Base-by-base conservation (phyloP, 1,140 invertebrate genomes). In the Sitophilus oryzae region DNA sequence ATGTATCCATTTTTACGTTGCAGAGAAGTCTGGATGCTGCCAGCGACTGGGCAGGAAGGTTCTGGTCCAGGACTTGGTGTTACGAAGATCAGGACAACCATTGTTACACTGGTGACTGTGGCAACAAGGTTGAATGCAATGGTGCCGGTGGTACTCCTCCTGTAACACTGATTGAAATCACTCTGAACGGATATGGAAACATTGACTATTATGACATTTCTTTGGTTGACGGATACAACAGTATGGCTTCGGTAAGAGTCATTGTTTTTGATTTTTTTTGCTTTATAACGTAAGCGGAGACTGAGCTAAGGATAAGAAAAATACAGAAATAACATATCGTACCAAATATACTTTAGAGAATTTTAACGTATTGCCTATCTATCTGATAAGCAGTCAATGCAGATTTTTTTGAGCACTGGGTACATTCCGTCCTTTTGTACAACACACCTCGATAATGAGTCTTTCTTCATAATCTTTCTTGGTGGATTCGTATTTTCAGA, bases 31-130 rank as follows among this genome's bases (percentile, higher is more conserved):
- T 67, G 3, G 10, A 56, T 2, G 57, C 65, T n/a, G 35, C 63
- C 3, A 59, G 64, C 19, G 53, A 70, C 36, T 73, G 71, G 71
- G 69, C 66, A 20, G 71, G 71, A 6, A 37, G 70, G 15, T 69
- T 75, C 53, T 76, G 74, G 74, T 70, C 69, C 16, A 63, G 73
- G 46, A 76, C 73, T 1, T 69, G 68, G 53, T 76, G 74, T 51
- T 51, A 51, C 42, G 60, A 68, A 45, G 53, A 59, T n/a, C 41
- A 48, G 18, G 61, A 35, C 21, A 50, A 62, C 6, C 61, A 66
- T 36, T 73, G 73, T 55, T 46, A 61, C 19, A 73, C 72, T 11
- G 73, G 73, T 4, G 70, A 74, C 52, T 75, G 74, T 52, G 71
- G 71, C 18, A 67, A 72, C 51, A 62, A 54, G 42, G 43, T 74